These are phyloP conservation scores for Alcedo atthis DNA, from an alignment of 2,797 vertebrate species.

Conservation along the genomic window DNA sequence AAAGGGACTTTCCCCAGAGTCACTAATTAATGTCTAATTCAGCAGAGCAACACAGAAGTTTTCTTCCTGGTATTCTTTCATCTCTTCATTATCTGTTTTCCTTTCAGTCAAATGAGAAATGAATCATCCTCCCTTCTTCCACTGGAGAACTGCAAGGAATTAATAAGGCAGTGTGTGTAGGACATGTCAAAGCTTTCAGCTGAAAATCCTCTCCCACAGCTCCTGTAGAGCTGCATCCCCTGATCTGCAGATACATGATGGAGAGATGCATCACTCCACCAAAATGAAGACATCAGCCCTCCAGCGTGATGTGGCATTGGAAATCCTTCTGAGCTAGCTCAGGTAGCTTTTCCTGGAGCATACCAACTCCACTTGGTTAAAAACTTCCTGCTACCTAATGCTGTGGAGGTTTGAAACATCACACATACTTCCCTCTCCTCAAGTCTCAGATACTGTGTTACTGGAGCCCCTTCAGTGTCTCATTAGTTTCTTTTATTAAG, in stretches of 20 bases:
- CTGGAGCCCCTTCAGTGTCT: not conserved
- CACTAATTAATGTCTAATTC: not conserved
- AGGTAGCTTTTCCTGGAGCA: not conserved
- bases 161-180: not conserved
- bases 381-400: not conserved
- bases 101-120: not conserved
- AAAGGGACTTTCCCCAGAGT: not conserved
- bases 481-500: constrained; percentile 7
- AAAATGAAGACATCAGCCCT: not conserved
- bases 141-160: not conserved
- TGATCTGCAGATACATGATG: not conserved
- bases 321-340: not conserved
- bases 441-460: not conserved
- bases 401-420: not conserved
- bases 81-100: not conserved
- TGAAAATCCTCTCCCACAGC: not conserved
- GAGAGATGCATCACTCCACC: not conserved
- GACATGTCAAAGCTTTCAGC: not conserved
- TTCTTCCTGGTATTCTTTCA: not conserved
- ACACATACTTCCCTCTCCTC: not conserved
- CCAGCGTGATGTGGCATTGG: not conserved
- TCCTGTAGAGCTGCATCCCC: not conserved
- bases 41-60: not conserved
- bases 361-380: not conserved
- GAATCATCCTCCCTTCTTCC: not conserved